phyloP scores from a whole-genome alignment of 2,113 vertebrate species.

The Phasianus colchicus region DNA sequence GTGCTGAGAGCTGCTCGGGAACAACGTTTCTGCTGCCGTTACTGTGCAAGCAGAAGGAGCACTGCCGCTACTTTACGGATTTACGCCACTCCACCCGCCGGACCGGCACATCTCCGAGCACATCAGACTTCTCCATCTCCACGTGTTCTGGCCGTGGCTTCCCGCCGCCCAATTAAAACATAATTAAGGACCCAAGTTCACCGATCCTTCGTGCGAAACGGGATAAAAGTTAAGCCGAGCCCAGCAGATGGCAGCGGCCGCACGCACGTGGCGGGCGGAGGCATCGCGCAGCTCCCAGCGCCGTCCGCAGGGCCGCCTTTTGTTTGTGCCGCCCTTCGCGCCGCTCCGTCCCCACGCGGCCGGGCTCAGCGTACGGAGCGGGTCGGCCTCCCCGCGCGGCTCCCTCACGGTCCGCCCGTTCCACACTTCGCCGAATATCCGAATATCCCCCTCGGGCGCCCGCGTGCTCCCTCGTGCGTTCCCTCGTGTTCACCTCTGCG shows the following conservation, averaged over 20 bases:
- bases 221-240: neutral
- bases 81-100: neutral
- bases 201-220: too few species aligned
- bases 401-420: neutral
- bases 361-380: too few species aligned
- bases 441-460: too few species aligned
- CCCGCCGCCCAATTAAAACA: neutral
- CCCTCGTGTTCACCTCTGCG: accelerated
- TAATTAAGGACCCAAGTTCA: neutral
- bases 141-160: neutral
- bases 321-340: too few species aligned
- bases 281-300: neutral
- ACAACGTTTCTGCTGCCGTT: slow-evolving; percentile 19
- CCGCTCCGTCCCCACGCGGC: too few species aligned
- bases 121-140: neutral
- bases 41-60: neutral
- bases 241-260: slow-evolving; percentile 68
- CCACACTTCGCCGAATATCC: neutral
- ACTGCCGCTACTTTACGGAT: accelerated
- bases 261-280: neutral
- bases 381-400: neutral
- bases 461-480: accelerated
- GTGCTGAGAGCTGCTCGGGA: slow-evolving; percentile 39
- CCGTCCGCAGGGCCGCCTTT: too few species aligned
- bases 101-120: neutral